phyloP scores from a whole-genome alignment of 2,797 vertebrate species.

The Momotus momota region DNA sequence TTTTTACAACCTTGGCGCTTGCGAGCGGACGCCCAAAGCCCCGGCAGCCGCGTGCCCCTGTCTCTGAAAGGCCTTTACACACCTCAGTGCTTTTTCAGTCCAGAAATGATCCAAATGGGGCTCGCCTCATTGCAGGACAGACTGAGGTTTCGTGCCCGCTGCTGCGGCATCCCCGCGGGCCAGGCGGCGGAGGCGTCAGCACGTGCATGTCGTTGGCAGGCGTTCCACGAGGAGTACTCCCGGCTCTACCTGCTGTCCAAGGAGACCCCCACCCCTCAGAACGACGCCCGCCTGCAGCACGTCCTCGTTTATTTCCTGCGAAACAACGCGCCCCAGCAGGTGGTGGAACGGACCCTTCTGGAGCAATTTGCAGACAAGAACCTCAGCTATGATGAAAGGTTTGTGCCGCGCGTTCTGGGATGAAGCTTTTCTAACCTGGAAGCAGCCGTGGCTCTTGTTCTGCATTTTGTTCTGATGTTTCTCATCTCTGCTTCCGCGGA shows the following conservation, averaged over 20 bases:
- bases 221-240: conserved; percentile 94
- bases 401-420: fast-evolving
- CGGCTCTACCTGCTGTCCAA: conserved; percentile 89
- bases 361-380: conserved; percentile 97
- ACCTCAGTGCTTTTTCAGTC: background rate
- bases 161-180: background rate
- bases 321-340: conserved; percentile 89
- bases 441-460: fast-evolving
- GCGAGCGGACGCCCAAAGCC: background rate
- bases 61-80: no score
- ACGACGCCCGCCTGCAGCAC: conserved; percentile 91
- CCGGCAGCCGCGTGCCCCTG: background rate
- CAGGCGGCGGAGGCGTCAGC: background rate
- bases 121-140: background rate
- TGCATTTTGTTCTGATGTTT: background rate
- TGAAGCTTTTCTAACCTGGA: background rate
- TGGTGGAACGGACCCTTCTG: conserved; percentile 93
- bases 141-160: background rate
- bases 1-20: background rate
- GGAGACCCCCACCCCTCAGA: conserved; percentile 87
- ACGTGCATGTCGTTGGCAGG: conserved; percentile 69
- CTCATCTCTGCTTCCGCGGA: background rate
- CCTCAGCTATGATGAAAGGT: conserved; percentile 97
- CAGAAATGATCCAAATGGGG: background rate
- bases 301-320: conserved; percentile 94